Percentiles rank a stretch among this genome's conserved stretches.
Evolutionary conservation across 2,888 invertebrate species (phyloP).

Genomic region (Acronicta psi): DNA sequence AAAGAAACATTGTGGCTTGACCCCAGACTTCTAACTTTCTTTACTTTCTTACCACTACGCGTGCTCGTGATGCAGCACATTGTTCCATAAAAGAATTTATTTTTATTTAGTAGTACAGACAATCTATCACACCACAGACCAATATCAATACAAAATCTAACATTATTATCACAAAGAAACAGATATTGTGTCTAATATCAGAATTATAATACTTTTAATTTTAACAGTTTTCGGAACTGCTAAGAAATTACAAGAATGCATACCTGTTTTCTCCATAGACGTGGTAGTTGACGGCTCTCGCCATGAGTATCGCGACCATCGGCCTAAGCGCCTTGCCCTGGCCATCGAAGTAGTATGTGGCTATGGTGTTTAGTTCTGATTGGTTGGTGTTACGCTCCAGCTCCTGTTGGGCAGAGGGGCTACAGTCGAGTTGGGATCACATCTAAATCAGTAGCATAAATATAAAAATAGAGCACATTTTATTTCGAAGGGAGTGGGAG

Average conservation of each 20-base stretch:
- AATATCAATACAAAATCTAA: constrained; percentile 5
- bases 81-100: constrained; percentile 38
- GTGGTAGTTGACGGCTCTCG: constrained; percentile 97
- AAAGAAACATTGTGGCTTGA: constrained; percentile 54
- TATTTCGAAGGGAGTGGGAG: no score
- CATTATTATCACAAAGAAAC: not conserved
- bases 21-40: constrained; percentile 61
- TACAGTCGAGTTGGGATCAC: constrained; percentile 77
- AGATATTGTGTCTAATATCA: not conserved
- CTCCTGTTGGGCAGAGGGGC: constrained; percentile 87
- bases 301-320: constrained; percentile 98
- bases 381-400: constrained; percentile 94
- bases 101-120: constrained; percentile 32
- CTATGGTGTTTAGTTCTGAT: constrained; percentile 96
- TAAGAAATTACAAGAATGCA: constrained; percentile 55
- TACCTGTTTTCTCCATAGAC: constrained; percentile 95
- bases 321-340: constrained; percentile 99
- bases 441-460: constrained; percentile 42
- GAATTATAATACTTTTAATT: not conserved
- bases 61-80: constrained; percentile 46
- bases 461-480: no score
- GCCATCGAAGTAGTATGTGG: constrained; percentile 99
- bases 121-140: not conserved
- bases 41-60: constrained; percentile 54
- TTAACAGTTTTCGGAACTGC: not conserved